Evolutionary conservation across 2,888 invertebrate species (phyloP), one percentile per base, ranked within the genome.

Genomic region (Melanchra persicariae): DNA sequence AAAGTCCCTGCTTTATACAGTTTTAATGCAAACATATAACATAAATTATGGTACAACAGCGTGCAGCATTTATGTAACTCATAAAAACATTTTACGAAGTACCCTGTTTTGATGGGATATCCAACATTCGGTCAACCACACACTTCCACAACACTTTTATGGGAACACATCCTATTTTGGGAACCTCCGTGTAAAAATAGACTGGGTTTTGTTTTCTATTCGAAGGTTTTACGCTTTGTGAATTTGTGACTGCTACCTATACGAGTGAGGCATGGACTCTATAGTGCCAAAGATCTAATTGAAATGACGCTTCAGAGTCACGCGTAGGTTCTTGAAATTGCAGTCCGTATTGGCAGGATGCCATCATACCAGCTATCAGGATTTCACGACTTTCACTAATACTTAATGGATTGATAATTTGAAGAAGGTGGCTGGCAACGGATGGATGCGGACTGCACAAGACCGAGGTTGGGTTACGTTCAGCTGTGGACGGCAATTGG

Each of bases 271-370:
- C 8, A 60, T 67, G 7, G 30, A 17, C 26, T 30, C 17, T 52
- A 22, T 43, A 62, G 51, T 57, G 66, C 67, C 63, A 82, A 72
- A 51, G 43, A 52, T 30, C 45, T 72, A 72, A 79, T 78, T 78
- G 74, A 79, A 79, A 79, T 82, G 45, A 59, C 58, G 65, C 81
- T 66, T 40, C 40, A 62, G 45, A 71, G 63, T 60, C 63, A 79
- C 63, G 51, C 61, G 65, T 24, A 54, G 26, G 19, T 34, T 43
- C 9, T 47, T 49, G 17, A 52, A 26, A 64, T 52, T 40, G 40
- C 47, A 22, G 49, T 19, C 24, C 6, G 22, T 52, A 26, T 40
- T 82, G 73, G 79, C 66, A 66, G 43, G 8, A 0, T 24, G 63
- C 60, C 55, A 74, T 34, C n/a, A n/a, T 17, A 8, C 58, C 49